phyloP scores from a whole-genome alignment of 2,113 vertebrate species.

The Sprattus sprattus region DNA sequence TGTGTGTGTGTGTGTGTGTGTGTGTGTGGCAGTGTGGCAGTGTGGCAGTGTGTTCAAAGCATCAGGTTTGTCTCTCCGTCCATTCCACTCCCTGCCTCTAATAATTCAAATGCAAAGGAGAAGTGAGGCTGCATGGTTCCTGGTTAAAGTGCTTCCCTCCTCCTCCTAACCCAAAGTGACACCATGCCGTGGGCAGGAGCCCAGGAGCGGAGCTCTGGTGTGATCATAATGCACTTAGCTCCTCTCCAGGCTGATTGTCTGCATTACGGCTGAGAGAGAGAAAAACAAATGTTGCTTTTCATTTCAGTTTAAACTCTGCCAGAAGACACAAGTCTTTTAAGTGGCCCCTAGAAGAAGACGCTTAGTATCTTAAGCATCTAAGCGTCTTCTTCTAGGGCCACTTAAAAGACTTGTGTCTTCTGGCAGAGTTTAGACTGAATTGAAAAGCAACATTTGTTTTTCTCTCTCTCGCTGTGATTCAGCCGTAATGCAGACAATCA shows the following conservation, averaged over 20 bases:
- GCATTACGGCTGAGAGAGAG: slow-evolving; percentile 59
- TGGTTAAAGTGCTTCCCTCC: slow-evolving; percentile 73
- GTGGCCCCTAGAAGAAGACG: too few species aligned
- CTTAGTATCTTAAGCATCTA: too few species aligned
- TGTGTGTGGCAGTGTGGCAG: too few species aligned
- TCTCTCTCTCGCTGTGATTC: slow-evolving; percentile 54
- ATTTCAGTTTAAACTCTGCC: slow-evolving; percentile 60
- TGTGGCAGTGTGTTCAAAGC: slow-evolving; percentile 21
- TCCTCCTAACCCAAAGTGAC: slow-evolving; percentile 77
- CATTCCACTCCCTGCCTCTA: slow-evolving; percentile 60
- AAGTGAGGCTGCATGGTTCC: slow-evolving; percentile 63
- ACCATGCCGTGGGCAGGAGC: slow-evolving; percentile 70
- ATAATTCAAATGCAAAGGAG: slow-evolving; percentile 78
- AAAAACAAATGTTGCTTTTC: slow-evolving; percentile 72
- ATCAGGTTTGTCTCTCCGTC: slow-evolving; percentile 58
- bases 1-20: slow-evolving; percentile 22
- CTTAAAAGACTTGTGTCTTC: slow-evolving; percentile 68
- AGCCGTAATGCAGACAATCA: slow-evolving; percentile 70
- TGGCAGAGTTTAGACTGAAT: slow-evolving; percentile 59
- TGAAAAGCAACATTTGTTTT: slow-evolving; percentile 73
- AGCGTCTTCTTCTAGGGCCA: slow-evolving; percentile 35
- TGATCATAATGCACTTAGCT: slow-evolving; percentile 77
- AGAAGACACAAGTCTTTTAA: slow-evolving; percentile 69
- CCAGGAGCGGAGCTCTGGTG: slow-evolving; percentile 67
- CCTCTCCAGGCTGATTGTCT: slow-evolving; percentile 70